Evolutionary conservation across 2,113 vertebrate genomes (phyloP).

Genomic region (Mobula birostris): DNA sequence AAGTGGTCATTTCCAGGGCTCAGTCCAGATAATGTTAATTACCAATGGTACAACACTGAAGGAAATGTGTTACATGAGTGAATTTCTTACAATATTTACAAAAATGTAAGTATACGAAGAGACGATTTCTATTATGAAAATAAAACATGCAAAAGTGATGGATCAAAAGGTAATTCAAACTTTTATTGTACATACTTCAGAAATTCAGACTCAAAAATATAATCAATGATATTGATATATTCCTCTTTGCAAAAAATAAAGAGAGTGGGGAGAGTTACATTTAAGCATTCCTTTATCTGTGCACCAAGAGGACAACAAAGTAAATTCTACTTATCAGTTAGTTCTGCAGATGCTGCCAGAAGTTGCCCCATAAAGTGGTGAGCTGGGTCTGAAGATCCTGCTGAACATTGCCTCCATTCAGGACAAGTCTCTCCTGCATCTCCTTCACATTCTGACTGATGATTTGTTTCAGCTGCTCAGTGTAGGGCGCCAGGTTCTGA

Average conservation of each 20-base stretch:
- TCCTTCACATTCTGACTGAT: slow-evolving; percentile 48
- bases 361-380: slow-evolving; percentile 47
- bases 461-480: slow-evolving; percentile 50
- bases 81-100: too few relatives aligned
- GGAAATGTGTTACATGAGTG: too few relatives aligned
- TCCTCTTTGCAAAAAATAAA: not conserved
- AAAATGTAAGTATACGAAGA: not conserved
- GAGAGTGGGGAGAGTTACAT: not conserved
- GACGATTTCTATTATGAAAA: not conserved
- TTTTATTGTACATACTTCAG: not conserved
- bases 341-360: slow-evolving; percentile 40
- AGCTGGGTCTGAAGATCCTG: slow-evolving; percentile 49
- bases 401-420: slow-evolving; percentile 51
- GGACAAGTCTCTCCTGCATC: slow-evolving; percentile 44
- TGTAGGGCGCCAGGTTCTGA: slow-evolving; percentile 49
- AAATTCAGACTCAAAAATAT: not conserved
- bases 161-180: not conserved
- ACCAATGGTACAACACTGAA: too few relatives aligned
- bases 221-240: not conserved
- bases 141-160: not conserved
- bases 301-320: not conserved
- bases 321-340: not conserved
- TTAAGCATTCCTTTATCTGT: not conserved
- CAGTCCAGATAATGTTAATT: too few relatives aligned
- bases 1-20: too few relatives aligned